Evolutionary conservation across 2,888 invertebrate species (phyloP).

Genomic region (Pristionchus mayeri): DNA sequence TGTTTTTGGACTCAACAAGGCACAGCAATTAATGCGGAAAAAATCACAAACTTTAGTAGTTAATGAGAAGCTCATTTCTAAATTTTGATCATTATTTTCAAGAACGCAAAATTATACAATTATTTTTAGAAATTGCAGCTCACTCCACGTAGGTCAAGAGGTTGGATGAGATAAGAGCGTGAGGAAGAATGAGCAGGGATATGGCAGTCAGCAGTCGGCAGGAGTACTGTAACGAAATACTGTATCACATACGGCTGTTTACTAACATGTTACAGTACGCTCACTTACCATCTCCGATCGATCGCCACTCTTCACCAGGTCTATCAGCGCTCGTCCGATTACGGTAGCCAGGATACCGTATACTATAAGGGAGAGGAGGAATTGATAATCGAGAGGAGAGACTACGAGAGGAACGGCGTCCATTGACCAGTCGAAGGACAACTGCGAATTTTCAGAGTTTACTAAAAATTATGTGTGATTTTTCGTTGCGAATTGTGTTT

Average conservation of each 20-base stretch:
- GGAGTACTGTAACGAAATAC: background rate
- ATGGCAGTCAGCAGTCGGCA: slow-evolving; percentile 78
- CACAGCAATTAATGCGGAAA: too few species aligned
- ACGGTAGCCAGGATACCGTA: slow-evolving; percentile 79
- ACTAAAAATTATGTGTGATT: too few species aligned
- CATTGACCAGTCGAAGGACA: slow-evolving; percentile 99
- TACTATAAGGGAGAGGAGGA: slow-evolving; percentile 83
- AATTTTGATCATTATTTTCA: too few species aligned
- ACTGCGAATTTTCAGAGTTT: too few species aligned
- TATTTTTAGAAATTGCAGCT: background rate
- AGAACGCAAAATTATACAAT: too few species aligned
- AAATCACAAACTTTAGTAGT: too few species aligned
- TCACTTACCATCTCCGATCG: background rate
- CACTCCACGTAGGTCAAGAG: slow-evolving; percentile 93
- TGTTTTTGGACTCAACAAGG: too few species aligned
- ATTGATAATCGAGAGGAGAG: slow-evolving; percentile 86
- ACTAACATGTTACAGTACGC: too few species aligned
- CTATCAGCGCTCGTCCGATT: background rate
- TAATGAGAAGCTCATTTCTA: too few species aligned
- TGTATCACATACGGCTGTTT: too few species aligned
- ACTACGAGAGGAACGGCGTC: slow-evolving; percentile 91
- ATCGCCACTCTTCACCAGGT: background rate
- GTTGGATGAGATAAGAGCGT: slow-evolving; percentile 92
- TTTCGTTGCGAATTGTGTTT: too few species aligned
- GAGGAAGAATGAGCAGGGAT: slow-evolving; percentile 89